phyloP scores from a whole-genome alignment of 2,113 vertebrate genomes.

The Zosterops lateralis region DNA sequence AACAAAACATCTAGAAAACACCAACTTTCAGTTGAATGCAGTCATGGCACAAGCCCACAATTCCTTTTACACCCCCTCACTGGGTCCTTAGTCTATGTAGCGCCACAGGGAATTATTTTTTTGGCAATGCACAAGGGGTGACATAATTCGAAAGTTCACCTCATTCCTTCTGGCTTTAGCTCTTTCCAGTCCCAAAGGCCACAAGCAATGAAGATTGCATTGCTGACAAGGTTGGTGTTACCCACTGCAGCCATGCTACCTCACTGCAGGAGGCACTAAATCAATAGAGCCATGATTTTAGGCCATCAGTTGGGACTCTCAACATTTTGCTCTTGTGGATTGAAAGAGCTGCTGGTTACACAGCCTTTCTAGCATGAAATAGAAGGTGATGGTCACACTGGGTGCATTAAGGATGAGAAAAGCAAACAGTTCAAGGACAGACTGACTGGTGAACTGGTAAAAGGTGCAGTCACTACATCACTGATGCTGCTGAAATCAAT shows the following conservation, averaged over 20 bases:
- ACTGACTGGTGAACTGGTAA: neutral
- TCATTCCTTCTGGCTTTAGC: neutral
- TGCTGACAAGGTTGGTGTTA: neutral
- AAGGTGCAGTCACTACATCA: neutral
- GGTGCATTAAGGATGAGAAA: neutral
- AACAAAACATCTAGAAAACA: neutral
- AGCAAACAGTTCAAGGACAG: neutral
- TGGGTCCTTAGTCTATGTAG: neutral
- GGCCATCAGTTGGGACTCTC: neutral
- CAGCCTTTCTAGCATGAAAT: neutral
- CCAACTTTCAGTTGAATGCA: neutral
- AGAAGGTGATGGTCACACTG: neutral
- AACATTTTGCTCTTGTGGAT: neutral
- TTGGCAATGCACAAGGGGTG: accelerated
- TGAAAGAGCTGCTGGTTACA: neutral
- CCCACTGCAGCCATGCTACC: neutral
- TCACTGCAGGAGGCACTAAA: neutral
- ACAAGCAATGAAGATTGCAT: neutral
- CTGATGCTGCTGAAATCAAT: neutral
- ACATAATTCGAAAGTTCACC: neutral
- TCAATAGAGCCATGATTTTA: neutral
- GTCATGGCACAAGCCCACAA: neutral
- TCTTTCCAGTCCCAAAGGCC: neutral
- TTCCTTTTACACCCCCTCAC: neutral
- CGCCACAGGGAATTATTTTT: neutral